These are phyloP conservation scores for Anagrus nilaparvatae DNA, from an alignment of 1,140 invertebrate genomes.

Conservation along the genomic window DNA sequence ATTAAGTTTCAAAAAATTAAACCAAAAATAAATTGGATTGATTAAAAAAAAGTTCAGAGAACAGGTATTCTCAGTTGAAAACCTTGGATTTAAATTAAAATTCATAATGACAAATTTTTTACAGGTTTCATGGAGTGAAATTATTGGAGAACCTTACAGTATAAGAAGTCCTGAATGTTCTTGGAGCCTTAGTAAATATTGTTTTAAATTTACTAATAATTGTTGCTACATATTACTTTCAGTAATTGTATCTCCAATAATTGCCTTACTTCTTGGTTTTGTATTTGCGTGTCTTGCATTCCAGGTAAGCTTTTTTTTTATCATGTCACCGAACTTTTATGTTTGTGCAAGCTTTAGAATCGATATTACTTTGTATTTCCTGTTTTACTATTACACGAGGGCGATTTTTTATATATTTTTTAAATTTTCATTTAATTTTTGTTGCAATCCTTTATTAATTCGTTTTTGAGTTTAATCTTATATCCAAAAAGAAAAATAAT, in stretches of 20 bases:
- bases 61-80: too few species aligned
- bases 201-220: conserved; percentile 57
- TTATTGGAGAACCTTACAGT: conserved; percentile 67
- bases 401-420: too few species aligned
- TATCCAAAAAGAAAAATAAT: too few species aligned
- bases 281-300: conserved; percentile 67
- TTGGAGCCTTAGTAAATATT: conserved; percentile 59
- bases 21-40: too few species aligned
- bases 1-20: too few species aligned
- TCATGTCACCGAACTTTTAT: background rate
- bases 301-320: conserved; percentile 41
- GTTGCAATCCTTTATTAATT: too few species aligned
- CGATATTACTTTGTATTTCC: too few species aligned
- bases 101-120: conserved; percentile 8
- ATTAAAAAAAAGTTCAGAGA: too few species aligned
- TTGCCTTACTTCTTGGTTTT: conserved; percentile 58
- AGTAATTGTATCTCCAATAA: conserved; percentile 53
- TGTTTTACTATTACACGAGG: too few species aligned
- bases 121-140: conserved; percentile 66
- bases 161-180: conserved; percentile 63
- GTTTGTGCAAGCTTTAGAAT: background rate
- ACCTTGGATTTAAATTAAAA: too few species aligned
- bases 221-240: conserved; percentile 62
- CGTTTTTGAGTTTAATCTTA: too few species aligned
- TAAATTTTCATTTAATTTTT: too few species aligned